Evolutionary conservation across 2,888 invertebrate genomes (phyloP), one percentile per base, ranked within the genome.

Genomic region (Beris morrisii): DNA sequence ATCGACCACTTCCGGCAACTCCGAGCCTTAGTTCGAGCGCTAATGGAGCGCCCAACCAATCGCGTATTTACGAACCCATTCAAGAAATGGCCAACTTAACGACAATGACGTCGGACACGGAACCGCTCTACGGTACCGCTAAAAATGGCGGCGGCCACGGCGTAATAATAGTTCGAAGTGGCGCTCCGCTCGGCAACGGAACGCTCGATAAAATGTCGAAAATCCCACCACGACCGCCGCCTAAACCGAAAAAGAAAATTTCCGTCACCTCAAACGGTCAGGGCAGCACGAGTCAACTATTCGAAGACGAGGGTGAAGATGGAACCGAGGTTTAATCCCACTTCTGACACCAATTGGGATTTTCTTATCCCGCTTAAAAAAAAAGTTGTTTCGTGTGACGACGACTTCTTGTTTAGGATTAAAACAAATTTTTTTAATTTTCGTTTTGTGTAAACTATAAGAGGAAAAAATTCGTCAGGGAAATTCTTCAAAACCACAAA

Each of bases 251-350:
- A 81, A 92, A 91, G 84, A 87, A 89, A 72, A 84, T 86, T 13
- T 84, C 84, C 61, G 84, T 88, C 5, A 85, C 76, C 67, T 78
- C 78, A 67, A 75, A 75, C 68, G 78, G 78, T 52, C 78, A 78
- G 64, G 69, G 67, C 31, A 87, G 80, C 68, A 87, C 84, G 73
- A 91, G 91, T 73, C 91, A 92, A 68, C 81, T 92, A 70, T 92
- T 92, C 76, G 92, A 93, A 77, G 93, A 93, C 77, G 93, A 93
- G 81, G 91, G 92, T 32, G 93, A 93, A 77, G 92, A 93, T 73
- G 93, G 93, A 71, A 93, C 93, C 73, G 93, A 93, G 84, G 93
- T 93, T 84, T 91, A 81, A 76, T 88, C 55, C 48, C 32, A 22
- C 22, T 15, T 12, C 44, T 7, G 38, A 44, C 9, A 5, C 28